phyloP scores from a whole-genome alignment of 2,888 invertebrate genomes.

The Drosophila tanythrix region DNA sequence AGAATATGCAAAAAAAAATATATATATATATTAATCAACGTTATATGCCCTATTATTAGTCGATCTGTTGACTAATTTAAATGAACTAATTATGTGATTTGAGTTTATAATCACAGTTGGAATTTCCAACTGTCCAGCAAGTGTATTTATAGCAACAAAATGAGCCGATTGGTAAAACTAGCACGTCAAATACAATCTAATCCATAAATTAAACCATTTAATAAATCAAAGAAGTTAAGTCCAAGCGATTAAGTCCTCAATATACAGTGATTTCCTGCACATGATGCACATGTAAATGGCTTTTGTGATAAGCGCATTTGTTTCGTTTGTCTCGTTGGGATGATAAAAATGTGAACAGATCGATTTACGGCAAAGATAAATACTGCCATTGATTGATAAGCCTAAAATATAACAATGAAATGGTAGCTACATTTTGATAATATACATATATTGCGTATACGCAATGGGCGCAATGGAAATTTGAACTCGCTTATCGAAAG shows the following conservation, averaged over 20 bases:
- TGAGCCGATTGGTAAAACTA: background rate
- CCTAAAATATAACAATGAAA: background rate
- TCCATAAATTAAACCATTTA: background rate
- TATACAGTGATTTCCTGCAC: background rate
- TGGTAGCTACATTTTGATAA: background rate
- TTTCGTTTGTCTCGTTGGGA: slow-evolving; percentile 4
- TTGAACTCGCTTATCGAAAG: background rate
- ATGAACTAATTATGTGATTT: background rate
- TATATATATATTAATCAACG: background rate
- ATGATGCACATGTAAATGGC: slow-evolving; percentile 14
- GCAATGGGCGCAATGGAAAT: background rate
- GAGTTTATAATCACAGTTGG: background rate
- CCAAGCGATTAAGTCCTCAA: background rate
- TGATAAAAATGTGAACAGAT: slow-evolving; percentile 31
- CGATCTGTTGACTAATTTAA: background rate
- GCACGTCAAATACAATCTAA: background rate
- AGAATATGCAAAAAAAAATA: background rate
- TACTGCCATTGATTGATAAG: slow-evolving; percentile 5
- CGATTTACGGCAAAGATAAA: slow-evolving; percentile 41
- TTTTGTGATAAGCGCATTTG: slow-evolving; percentile 34
- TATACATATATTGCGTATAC: slow-evolving; percentile 4
- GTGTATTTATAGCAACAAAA: background rate
- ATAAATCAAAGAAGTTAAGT: slow-evolving; percentile 8
- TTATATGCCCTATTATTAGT: background rate
- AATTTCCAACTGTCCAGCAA: background rate